Evolutionary conservation across 2,797 vertebrate species (phyloP).

Genomic region (Periophthalmus magnuspinnatus): DNA sequence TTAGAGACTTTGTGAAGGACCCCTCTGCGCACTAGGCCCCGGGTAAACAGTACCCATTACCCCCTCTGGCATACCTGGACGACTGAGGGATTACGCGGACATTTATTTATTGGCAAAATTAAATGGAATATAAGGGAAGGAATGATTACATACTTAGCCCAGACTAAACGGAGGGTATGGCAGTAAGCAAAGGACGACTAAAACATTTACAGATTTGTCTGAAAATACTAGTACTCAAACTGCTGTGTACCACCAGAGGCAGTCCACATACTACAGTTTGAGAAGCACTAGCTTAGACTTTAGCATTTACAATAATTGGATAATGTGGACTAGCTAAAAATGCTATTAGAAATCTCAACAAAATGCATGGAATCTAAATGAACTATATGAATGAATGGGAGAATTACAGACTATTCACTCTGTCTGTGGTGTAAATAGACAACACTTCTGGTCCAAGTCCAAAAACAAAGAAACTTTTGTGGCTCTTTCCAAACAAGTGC

Average conservation of each 20-base stretch:
- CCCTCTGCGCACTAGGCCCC: no score
- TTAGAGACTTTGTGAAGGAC: no score
- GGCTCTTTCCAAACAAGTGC: constrained; percentile 12
- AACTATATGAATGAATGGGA: neutral
- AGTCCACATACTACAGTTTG: neutral
- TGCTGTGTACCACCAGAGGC: no score
- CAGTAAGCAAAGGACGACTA: no score
- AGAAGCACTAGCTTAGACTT: neutral
- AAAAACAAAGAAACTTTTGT: constrained; percentile 53
- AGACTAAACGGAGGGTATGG: no score
- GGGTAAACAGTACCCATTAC: no score
- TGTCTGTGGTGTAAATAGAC: neutral
- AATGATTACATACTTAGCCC: neutral
- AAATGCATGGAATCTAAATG: neutral
- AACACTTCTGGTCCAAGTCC: constrained; percentile 22
- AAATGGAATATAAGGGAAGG: neutral
- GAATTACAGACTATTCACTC: neutral
- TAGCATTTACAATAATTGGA: neutral
- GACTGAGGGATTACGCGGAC: no score
- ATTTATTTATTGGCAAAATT: neutral
- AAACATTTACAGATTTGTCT: neutral
- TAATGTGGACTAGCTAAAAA: no score
- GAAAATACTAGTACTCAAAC: no score
- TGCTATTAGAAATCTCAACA: no score
- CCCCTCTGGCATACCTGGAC: no score